Evolutionary conservation across 2,888 invertebrate genomes (phyloP), one percentile per base, ranked within the genome.

Genomic region (Leistus spinibarbis): DNA sequence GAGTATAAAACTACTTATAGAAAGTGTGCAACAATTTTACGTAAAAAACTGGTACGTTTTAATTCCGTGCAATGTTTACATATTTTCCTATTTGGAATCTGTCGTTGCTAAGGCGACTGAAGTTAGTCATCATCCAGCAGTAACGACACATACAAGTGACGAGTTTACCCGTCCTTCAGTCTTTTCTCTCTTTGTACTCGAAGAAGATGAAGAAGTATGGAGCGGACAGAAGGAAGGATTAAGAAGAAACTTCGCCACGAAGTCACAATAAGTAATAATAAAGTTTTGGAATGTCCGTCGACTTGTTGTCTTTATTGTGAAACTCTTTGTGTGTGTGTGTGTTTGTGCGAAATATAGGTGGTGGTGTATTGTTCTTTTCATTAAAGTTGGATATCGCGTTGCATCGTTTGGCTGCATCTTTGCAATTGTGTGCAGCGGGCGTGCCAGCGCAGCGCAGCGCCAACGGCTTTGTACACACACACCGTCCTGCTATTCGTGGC

Each of bases 261-360:
- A 27, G 76, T 69, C 70, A 76, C 75, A 71, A 76, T 73, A 78
- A 78, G 77, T 76, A 79, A 79, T 79, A 78, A 79, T 76, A 79
- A 79, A 79, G 78, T 78, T 78, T 40, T 69, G 56, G 77, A 76
- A 75, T 76, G 73, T 73, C 72, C 72, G 72, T 60, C 40, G 73
- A 60, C 67, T 73, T 73, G 72, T 57, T 72, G 73, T 73, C 73
- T 66, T 73, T 73, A 73, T 67, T 73, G 73, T 73, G 73, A 66
- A 73, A 73, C 73, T 73, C 73, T 7, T 13, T 27, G 4, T 27
- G 40, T 10, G 5, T 27, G 5, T 40, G 5, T 7, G 13, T n/a
- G n/a, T n/a, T n/a, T 40, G 72, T 53, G 60, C 63, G 64, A 71
- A 64, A 71, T 71, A 71, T 71, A 71, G 71, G 71, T 71, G 72